Base-by-base conservation (phyloP, 2,888 invertebrate genomes). In the Lathronympha strigana region DNA sequence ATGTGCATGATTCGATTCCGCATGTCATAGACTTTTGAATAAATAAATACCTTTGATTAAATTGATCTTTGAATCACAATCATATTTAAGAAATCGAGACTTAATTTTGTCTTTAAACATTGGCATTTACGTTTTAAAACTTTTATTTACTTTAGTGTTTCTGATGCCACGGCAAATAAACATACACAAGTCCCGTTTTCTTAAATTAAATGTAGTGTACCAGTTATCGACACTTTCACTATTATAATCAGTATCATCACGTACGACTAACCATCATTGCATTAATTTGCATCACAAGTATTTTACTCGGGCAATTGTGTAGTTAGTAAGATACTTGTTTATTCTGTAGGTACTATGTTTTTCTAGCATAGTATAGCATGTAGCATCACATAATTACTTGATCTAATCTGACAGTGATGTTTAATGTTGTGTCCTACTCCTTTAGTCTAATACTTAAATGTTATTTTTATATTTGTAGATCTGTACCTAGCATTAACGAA, bases 251-350 rank as follows among this genome's bases (percentile, higher is more conserved):
- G 13, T 19, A 43, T 43, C 28, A 43, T 19, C 43, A 45, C 57
- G 21, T 57, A 45, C 31, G 43, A 43, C 45, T 57, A 57, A 45
- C 57, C 43, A n/a, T 45, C 45, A 45, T 45, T 43, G 43, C 57
- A 57, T 57, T 43, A 8, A 57, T 57, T 57, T 57, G 57, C 57
- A 57, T 57, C 57, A 31, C 9, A 57, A 45, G 43, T 43, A 57
- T 55, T 55, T 28, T 23, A 55, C 43, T 31, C 4, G 43, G n/a
- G n/a, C 31, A 57, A 13, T 31, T 31, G 6, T 31, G 31, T 17
- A 19, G n/a, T n/a, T n/a, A n/a, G n/a, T n/a, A n/a, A n/a, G 8
- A n/a, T 38, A 36, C 8, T 45, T 45, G 19, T 57, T 31, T n/a
- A 54, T 47, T 21, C 19, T 45, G 4, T 4, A 25, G 2, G 28